Conservation (phyloP, 2,888 invertebrate species). For the Zootermopsis nevadensis region DNA sequence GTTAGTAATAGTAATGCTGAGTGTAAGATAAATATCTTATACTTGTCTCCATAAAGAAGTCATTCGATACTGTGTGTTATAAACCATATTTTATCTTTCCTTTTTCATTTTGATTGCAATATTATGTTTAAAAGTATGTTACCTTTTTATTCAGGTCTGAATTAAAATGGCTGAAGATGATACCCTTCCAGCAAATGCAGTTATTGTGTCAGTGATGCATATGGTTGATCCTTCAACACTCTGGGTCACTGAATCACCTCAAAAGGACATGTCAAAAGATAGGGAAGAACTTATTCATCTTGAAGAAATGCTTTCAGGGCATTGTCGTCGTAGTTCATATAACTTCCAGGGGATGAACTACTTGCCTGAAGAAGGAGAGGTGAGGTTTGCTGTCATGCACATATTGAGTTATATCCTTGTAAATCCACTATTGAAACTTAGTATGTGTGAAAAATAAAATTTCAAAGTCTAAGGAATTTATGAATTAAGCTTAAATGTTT, state of each 20-base stretch:
- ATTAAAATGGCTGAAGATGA: not conserved
- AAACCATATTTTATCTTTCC: too few species aligned
- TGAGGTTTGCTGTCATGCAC: not conserved
- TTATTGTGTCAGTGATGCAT: not conserved
- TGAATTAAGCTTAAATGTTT: too few species aligned
- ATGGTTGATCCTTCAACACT: constrained; percentile 16
- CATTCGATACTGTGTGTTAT: too few species aligned
- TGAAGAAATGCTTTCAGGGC: not conserved
- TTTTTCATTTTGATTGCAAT: too few species aligned
- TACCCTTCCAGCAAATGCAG: not conserved
- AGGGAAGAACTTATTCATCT: not conserved
- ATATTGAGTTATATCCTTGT: not conserved
- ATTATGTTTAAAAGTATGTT: not conserved
- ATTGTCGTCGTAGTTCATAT: not conserved
- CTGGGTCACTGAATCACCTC: not conserved
- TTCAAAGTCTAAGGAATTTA: too few species aligned
- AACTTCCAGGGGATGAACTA: not conserved
- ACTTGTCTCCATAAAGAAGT: too few species aligned
- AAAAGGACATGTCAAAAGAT: not conserved
- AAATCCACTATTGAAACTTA: too few species aligned
- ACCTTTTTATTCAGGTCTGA: not conserved
- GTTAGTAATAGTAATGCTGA: too few species aligned
- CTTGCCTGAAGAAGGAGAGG: constrained; percentile 12
- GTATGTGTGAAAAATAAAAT: too few species aligned
- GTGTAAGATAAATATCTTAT: too few species aligned